phyloP scores from a whole-genome alignment of 1,140 invertebrate genomes.

The Anastrepha obliqua region DNA sequence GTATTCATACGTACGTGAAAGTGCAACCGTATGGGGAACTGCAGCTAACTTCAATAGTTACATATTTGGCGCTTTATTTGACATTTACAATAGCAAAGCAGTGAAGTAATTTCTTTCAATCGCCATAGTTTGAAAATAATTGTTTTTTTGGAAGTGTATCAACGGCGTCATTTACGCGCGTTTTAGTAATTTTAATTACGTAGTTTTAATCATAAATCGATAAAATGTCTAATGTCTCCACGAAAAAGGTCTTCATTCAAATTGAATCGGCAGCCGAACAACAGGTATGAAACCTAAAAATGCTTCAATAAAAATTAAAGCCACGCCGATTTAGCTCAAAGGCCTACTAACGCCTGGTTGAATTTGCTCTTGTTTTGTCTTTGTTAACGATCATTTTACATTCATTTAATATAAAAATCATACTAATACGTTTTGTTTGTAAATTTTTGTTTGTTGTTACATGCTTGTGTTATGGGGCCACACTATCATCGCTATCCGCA shows the following conservation, averaged over 20 bases:
- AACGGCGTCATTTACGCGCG: conserved; percentile 18
- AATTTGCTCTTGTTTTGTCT: not conserved
- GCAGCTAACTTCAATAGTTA: conserved; percentile 6
- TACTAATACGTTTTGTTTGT: not conserved
- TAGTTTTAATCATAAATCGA: conserved; percentile 3
- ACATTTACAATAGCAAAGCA: conserved; percentile 17
- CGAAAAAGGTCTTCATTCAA: conserved; percentile 74
- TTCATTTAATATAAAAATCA: not conserved
- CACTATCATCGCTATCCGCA: conserved; percentile 17
- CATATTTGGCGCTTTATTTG: conserved; percentile 50
- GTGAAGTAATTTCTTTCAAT: conserved; percentile 22
- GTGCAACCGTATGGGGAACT: not conserved
- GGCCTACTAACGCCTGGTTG: not conserved
- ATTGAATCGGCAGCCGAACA: conserved; percentile 74
- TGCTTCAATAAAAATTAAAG: not conserved
- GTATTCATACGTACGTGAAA: too few relatives aligned
- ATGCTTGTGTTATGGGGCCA: not conserved
- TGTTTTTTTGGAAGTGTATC: not conserved
- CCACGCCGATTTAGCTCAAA: not conserved
- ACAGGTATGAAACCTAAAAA: conserved; percentile 64
- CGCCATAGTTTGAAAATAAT: conserved; percentile 21
- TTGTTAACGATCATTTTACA: not conserved
- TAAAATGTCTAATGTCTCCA: conserved; percentile 58
- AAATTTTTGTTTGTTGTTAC: conserved; percentile 2
- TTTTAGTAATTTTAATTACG: conserved; percentile 1